A percentile compares a stretch with the other conserved stretches of the same genome.
Evolutionary conservation across 2,113 vertebrate genomes (phyloP).

Genomic region (Talpa occidentalis): DNA sequence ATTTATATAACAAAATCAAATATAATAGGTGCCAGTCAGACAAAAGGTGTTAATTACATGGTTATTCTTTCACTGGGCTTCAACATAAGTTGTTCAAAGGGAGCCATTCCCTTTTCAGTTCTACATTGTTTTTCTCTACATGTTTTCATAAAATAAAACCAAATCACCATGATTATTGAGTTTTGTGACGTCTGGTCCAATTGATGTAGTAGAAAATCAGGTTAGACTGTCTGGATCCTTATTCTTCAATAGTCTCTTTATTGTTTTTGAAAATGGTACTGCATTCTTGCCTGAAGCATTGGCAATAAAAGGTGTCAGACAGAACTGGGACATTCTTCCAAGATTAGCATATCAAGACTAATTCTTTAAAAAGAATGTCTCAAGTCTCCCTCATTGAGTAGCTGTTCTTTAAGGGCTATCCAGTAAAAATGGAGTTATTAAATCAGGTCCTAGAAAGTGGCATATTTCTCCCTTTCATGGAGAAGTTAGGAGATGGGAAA

Average conservation of each 20-base stretch:
- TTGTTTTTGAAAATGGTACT: slow-evolving; percentile 4
- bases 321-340: background rate
- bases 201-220: slow-evolving; percentile 46
- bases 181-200: slow-evolving; percentile 10
- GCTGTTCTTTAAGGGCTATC: background rate
- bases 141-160: slow-evolving; percentile 28
- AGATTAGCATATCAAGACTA: background rate
- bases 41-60: slow-evolving; percentile 43
- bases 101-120: background rate
- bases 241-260: background rate
- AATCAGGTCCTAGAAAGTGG: background rate
- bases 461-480: background rate
- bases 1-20: slow-evolving; percentile 45
- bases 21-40: slow-evolving; percentile 25
- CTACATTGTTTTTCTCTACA: background rate
- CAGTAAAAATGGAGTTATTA: background rate
- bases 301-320: background rate
- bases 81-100: slow-evolving; percentile 10
- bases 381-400: background rate
- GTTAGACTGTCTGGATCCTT: slow-evolving; percentile 36
- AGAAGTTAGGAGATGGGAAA: background rate
- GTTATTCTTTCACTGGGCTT: background rate
- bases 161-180: slow-evolving; percentile 32
- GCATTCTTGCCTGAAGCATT: slow-evolving; percentile 31
- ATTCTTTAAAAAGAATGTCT: background rate